phyloP scores from a whole-genome alignment of 1,140 invertebrate species.

The Rhopalosiphum maidis region DNA sequence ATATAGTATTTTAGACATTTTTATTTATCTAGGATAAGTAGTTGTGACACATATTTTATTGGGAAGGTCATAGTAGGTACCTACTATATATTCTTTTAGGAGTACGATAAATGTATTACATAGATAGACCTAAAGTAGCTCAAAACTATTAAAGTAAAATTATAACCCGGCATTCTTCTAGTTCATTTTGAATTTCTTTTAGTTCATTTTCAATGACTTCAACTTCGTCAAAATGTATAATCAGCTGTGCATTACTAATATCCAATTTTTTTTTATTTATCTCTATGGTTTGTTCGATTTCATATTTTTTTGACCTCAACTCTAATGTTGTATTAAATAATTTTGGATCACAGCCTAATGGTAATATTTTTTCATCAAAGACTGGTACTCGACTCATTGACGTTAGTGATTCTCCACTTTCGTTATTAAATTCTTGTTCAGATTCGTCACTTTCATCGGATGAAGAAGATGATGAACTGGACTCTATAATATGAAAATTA shows the following conservation, averaged over 20 bases:
- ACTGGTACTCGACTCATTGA: neutral
- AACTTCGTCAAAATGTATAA: neutral
- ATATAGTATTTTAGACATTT: too few species aligned
- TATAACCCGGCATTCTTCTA: neutral
- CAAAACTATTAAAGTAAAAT: neutral
- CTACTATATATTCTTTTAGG: neutral
- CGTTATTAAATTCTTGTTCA: neutral
- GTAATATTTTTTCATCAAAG: conserved; percentile 30
- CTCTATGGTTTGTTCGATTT: conserved; percentile 1
- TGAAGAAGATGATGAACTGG: neutral
- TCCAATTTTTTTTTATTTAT: neutral
- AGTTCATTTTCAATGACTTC: neutral
- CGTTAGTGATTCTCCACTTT: conserved; percentile 8
- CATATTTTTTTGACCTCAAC: neutral
- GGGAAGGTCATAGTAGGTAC: too few species aligned
- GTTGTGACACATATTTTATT: neutral
- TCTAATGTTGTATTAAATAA: neutral
- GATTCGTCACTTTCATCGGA: conserved; percentile 16
- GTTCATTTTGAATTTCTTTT: neutral
- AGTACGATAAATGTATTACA: too few species aligned
- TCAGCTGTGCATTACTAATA: neutral
- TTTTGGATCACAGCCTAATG: conserved; percentile 31
- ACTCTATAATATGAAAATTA: too few species aligned
- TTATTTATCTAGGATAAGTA: too few species aligned
- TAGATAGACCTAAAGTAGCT: neutral